Evolutionary conservation across 2,113 vertebrate genomes (phyloP).

Genomic region (Myrmecobius fasciatus): DNA sequence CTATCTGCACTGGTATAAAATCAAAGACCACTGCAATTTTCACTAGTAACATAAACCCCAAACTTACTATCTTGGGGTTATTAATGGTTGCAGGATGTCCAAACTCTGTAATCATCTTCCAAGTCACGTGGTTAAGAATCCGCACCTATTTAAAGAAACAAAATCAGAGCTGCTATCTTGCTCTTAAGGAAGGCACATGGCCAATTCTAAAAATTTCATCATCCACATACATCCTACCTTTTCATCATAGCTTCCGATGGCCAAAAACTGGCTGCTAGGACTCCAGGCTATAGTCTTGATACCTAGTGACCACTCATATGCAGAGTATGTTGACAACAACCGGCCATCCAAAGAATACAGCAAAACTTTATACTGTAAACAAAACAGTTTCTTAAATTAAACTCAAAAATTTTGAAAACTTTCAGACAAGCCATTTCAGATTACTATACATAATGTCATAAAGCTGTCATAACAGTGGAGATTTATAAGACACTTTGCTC

Average conservation of each 20-base stretch:
- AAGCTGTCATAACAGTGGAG: not conserved
- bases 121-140: constrained; percentile 96
- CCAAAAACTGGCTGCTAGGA: constrained; percentile 97
- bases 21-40: not conserved
- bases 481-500: not conserved
- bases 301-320: constrained; percentile 96
- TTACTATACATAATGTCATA: not conserved
- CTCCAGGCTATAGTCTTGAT: constrained; percentile 94
- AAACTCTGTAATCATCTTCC: constrained; percentile 93
- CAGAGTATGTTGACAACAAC: constrained; percentile 88
- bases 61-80: constrained; percentile 89
- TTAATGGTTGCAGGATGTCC: constrained; percentile 87
- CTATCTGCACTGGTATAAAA: not conserved
- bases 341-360: constrained; percentile 97
- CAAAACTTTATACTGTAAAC: constrained; percentile 92
- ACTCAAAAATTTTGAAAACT: not conserved
- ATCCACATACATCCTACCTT: constrained; percentile 83
- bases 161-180: not conserved
- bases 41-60: accelerated
- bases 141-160: constrained; percentile 86
- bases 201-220: not conserved
- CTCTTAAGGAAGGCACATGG: not conserved
- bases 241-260: constrained; percentile 96
- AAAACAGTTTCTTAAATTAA: not conserved
- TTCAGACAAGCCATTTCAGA: not conserved